phyloP scores from a whole-genome alignment of 2,113 vertebrate genomes.

The Campylomormyrus numenius region DNA sequence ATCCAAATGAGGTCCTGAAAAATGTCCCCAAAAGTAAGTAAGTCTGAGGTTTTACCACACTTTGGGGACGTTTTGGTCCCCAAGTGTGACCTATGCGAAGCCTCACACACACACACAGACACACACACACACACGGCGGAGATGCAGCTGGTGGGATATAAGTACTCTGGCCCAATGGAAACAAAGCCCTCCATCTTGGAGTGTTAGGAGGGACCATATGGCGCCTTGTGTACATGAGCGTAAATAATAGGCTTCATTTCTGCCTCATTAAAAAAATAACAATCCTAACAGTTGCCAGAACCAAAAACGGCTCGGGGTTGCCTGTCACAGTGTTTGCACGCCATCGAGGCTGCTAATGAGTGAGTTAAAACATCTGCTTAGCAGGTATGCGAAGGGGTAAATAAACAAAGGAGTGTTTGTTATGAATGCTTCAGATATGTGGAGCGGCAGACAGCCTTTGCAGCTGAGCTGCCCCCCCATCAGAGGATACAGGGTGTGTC shows the following conservation, averaged over 20 bases:
- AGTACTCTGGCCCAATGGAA: neutral
- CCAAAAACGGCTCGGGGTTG: neutral
- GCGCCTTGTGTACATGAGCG: neutral
- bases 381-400: neutral
- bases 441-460: neutral
- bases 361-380: neutral
- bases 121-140: neutral
- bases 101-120: neutral
- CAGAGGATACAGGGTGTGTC: neutral
- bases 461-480: neutral
- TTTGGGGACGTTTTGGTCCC: no score
- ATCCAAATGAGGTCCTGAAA: no score
- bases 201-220: neutral
- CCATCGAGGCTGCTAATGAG: neutral
- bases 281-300: neutral
- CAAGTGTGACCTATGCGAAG: no score
- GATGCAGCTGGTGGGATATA: neutral
- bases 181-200: neutral
- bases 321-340: neutral
- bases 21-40: no score
- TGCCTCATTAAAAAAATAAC: constrained; percentile 9
- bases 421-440: neutral
- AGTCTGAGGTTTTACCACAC: no score
- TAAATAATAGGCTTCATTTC: neutral
- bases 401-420: neutral